phyloP scores from a whole-genome alignment of 2,113 vertebrate species.

The Esox niger region DNA sequence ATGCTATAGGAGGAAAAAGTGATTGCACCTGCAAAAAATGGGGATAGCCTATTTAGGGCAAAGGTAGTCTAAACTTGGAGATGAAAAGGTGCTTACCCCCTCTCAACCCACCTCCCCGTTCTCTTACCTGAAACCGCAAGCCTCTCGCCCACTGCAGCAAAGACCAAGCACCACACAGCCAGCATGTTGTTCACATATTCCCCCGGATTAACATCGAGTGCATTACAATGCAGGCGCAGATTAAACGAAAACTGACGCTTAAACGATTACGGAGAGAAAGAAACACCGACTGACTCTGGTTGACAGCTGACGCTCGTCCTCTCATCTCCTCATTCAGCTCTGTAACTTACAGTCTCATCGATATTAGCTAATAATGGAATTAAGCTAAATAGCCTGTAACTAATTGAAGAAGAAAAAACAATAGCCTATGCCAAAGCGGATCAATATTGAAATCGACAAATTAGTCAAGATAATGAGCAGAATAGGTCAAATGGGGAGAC shows the following conservation, averaged over 20 bases:
- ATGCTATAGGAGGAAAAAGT: constrained; percentile 43
- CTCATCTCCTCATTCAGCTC: constrained; percentile 52
- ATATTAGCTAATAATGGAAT: constrained; percentile 2
- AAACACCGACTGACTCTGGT: constrained; percentile 40
- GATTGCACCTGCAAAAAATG: constrained; percentile 42
- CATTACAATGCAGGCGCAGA: constrained; percentile 36
- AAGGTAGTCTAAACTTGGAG: constrained; percentile 44
- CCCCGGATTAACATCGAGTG: constrained; percentile 62
- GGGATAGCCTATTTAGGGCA: constrained; percentile 9
- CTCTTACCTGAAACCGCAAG: constrained; percentile 75
- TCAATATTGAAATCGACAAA: constrained; percentile 19
- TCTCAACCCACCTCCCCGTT: not conserved
- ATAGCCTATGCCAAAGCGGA: constrained; percentile 18
- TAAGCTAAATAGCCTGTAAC: constrained; percentile 38
- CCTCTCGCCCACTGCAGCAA: constrained; percentile 75
- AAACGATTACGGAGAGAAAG: constrained; percentile 22
- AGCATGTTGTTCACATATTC: constrained; percentile 82
- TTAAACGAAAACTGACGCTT: constrained; percentile 15
- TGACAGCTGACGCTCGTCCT: constrained; percentile 55
- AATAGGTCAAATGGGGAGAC: constrained; percentile 28
- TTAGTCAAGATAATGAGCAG: constrained; percentile 14
- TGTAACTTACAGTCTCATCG: constrained; percentile 16
- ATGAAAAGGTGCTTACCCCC: constrained; percentile 38
- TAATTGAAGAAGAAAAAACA: constrained; percentile 31
- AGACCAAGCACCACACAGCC: constrained; percentile 75